Conservation (phyloP, 2,113 vertebrate species). For the Protobothrops flavoviridis region DNA sequence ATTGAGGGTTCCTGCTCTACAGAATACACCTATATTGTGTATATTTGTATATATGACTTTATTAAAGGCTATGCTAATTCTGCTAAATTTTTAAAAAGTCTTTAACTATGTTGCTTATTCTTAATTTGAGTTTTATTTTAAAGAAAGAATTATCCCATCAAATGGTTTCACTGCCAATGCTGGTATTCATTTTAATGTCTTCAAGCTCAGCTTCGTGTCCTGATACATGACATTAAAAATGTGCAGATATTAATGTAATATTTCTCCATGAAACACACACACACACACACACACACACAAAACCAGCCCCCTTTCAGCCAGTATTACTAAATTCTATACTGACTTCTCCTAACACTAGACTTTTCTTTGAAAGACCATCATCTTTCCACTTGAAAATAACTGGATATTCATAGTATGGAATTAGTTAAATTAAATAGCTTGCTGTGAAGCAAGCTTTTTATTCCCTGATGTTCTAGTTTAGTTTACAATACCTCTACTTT, state of each 20-base stretch:
- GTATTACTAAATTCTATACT: neutral
- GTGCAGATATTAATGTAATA: slow-evolving; percentile 6
- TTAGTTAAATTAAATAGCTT: neutral
- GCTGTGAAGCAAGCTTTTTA: slow-evolving; percentile 6
- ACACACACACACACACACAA: too few relatives aligned
- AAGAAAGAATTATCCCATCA: neutral
- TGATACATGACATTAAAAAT: neutral
- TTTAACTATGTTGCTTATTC: slow-evolving; percentile 1
- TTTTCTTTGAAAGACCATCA: fast-evolving
- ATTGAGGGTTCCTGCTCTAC: neutral
- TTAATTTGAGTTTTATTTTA: slow-evolving; percentile 13
- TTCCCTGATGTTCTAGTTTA: neutral
- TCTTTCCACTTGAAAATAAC: neutral
- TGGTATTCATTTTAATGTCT: neutral
- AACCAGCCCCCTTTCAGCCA: neutral
- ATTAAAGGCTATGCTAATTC: neutral
- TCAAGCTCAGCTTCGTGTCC: neutral
- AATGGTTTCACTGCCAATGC: neutral
- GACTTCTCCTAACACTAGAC: neutral
- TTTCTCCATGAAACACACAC: neutral
- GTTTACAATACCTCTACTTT: neutral
- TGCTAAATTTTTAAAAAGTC: neutral
- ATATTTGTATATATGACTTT: neutral
- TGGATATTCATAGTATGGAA: fast-evolving
- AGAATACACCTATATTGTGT: neutral